phyloP scores from a whole-genome alignment of 2,797 vertebrate species.

The Hephaestus fuliginosus region DNA sequence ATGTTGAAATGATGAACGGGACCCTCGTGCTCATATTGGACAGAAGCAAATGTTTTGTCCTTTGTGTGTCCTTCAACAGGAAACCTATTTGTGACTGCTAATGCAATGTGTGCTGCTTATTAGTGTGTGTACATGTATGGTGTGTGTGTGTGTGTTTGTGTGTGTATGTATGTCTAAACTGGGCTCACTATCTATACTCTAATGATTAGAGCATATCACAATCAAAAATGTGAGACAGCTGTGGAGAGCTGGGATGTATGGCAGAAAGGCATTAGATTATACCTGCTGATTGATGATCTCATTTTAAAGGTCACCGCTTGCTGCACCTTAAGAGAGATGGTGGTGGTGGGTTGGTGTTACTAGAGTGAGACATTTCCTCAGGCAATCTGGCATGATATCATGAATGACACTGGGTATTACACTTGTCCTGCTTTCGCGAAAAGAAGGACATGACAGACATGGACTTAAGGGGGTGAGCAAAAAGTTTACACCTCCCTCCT shows the following conservation, averaged over 20 bases:
- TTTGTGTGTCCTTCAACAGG: slow-evolving; percentile 40
- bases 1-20: slow-evolving; percentile 37
- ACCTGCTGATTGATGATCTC: slow-evolving; percentile 32
- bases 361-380: neutral
- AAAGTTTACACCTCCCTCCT: neutral
- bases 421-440: neutral
- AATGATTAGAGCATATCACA: slow-evolving; percentile 10
- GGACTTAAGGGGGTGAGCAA: neutral
- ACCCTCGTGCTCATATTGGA: slow-evolving; percentile 1
- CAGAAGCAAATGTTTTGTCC: slow-evolving; percentile 36
- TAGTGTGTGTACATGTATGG: neutral
- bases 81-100: slow-evolving; percentile 13
- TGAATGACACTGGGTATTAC: slow-evolving; percentile 5
- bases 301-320: slow-evolving; percentile 6
- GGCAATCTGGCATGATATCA: neutral
- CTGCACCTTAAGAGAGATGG: neutral
- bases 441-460: neutral
- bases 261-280: slow-evolving; percentile 31
- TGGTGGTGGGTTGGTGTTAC: neutral
- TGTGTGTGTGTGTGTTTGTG: slow-evolving; percentile 1
- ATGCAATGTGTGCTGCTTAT: slow-evolving; percentile 16
- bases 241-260: neutral
- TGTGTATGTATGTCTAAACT: neutral
- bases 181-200: slow-evolving; percentile 5
- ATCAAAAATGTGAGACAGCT: slow-evolving; percentile 15